Conservation (phyloP, 2,888 invertebrate genomes). For the Drosophila suboccidentalis region DNA sequence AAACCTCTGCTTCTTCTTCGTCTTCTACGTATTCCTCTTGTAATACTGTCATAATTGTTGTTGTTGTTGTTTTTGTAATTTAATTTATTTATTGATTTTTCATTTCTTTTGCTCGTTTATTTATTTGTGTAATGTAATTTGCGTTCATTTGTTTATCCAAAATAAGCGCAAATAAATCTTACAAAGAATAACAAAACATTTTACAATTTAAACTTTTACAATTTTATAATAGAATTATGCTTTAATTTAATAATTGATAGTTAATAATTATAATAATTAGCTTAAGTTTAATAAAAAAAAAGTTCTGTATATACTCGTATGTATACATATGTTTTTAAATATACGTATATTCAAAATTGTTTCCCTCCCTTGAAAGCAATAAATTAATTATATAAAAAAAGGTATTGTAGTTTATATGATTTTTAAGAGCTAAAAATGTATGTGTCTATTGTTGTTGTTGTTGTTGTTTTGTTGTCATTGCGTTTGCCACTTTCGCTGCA, state of each 20-base stretch:
- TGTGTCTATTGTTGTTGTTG: conserved; percentile 21
- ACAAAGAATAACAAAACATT: conserved; percentile 80
- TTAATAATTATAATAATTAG: conserved; percentile 33
- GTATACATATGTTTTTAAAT: neutral
- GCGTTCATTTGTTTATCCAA: conserved; percentile 21
- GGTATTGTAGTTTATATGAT: neutral
- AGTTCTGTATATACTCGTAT: conserved; percentile 15
- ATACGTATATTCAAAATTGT: conserved; percentile 12
- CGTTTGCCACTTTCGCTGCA: neutral
- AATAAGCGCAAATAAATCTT: conserved; percentile 58
- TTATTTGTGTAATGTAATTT: conserved; percentile 39
- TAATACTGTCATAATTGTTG: conserved; percentile 28
- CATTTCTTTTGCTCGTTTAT: conserved; percentile 41
- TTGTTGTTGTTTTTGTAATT: conserved; percentile 34
- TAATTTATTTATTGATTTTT: conserved; percentile 17
- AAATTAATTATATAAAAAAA: conserved; percentile 46
- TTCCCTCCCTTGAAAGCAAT: conserved; percentile 30
- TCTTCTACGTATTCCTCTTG: neutral
- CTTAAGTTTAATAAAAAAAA: conserved; percentile 30
- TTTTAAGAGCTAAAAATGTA: conserved; percentile 35
- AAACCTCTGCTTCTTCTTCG: conserved; percentile 3
- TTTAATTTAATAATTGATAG: conserved; percentile 29
- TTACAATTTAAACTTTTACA: conserved; percentile 67
- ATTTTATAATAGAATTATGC: conserved; percentile 33
- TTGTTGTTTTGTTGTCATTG: conserved; percentile 11